These are phyloP conservation scores for Columba janthina DNA, from an alignment of 2,113 vertebrate species.

Conservation along the genomic window DNA sequence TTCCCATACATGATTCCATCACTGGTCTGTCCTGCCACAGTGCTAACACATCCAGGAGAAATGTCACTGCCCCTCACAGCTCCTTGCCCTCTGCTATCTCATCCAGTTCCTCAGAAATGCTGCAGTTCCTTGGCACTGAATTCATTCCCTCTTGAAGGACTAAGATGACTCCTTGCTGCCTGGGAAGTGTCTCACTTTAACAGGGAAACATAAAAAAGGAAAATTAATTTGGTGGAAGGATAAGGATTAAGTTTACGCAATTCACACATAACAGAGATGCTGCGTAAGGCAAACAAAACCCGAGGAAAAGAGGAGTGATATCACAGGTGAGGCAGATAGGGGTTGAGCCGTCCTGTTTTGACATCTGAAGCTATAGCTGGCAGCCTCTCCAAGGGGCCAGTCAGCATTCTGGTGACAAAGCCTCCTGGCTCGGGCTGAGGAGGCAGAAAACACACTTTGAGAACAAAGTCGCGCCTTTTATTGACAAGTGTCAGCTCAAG, in stretches of 20 bases:
- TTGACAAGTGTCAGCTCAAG: neutral
- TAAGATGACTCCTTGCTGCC: neutral
- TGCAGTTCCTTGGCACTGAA: fast-evolving
- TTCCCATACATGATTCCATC: neutral
- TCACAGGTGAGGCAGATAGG: fast-evolving
- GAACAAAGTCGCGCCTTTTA: neutral
- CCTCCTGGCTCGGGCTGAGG: fast-evolving
- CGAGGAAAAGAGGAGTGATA: neutral
- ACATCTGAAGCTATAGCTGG: neutral
- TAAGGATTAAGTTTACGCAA: neutral
- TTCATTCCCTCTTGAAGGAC: neutral
- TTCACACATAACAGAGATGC: neutral
- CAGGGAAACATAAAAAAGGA: neutral
- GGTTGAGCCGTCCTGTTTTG: fast-evolving
- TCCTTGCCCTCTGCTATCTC: neutral
- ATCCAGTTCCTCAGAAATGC: neutral
- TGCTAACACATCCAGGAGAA: neutral
- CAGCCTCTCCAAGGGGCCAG: neutral
- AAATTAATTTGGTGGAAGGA: neutral
- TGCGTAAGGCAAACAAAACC: neutral
- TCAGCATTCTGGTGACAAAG: neutral
- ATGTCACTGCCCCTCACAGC: fast-evolving
- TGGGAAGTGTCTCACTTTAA: neutral
- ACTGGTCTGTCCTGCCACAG: neutral
- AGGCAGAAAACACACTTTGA: neutral